A percentile compares a stretch with the other conserved stretches of the same genome.
Conservation (phyloP, 2,888 invertebrate genomes). For the Pterostichus niger region DNA sequence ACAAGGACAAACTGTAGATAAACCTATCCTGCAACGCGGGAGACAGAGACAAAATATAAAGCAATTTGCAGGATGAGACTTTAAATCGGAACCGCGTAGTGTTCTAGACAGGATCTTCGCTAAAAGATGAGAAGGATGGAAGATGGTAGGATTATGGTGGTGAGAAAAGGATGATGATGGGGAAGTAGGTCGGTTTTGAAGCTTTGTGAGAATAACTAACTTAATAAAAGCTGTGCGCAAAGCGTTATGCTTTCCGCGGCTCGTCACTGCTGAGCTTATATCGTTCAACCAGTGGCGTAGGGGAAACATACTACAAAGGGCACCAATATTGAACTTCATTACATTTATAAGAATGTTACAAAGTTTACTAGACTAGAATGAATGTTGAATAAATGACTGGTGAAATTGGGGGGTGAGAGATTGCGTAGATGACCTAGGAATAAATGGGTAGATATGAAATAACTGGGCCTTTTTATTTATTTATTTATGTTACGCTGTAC, state of each 20-base stretch:
- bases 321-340: neutral
- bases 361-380: no score
- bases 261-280: slow-evolving; percentile 31
- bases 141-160: neutral
- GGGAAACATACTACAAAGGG: neutral
- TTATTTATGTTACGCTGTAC: no score
- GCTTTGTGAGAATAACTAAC: slow-evolving; percentile 57
- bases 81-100: slow-evolving; percentile 47
- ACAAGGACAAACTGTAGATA: slow-evolving; percentile 13
- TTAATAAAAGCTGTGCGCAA: slow-evolving; percentile 64
- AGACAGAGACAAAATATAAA: slow-evolving; percentile 36
- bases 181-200: slow-evolving; percentile 1
- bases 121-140: neutral
- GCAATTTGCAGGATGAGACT: slow-evolving; percentile 65
- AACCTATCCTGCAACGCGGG: neutral
- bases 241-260: slow-evolving; percentile 51
- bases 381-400: no score
- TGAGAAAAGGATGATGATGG: neutral
- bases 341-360: no score
- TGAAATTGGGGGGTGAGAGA: no score
- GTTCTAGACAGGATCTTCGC: neutral
- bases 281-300: slow-evolving; percentile 10
- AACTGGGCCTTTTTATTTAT: no score
- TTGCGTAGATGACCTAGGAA: no score
- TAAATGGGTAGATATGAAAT: no score